phyloP scores from a whole-genome alignment of 2,797 vertebrate species.

The Astyanax mexicanus region DNA sequence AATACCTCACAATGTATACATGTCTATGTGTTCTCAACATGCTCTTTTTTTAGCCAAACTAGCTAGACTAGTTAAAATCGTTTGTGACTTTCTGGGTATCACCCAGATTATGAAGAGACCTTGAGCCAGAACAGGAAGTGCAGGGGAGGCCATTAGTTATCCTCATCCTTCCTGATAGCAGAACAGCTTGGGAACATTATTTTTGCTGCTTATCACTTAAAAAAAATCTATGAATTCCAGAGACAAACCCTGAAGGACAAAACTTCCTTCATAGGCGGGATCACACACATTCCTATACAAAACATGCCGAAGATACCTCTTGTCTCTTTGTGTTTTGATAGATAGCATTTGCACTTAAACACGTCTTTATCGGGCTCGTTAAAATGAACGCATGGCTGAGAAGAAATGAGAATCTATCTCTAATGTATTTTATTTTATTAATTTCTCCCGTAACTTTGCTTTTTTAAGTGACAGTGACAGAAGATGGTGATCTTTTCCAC shows the following conservation, averaged over 20 bases:
- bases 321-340: background rate
- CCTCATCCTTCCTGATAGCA: slow-evolving; percentile 8
- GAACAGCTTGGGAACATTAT: background rate
- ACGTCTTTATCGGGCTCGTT: background rate
- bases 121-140: slow-evolving; percentile 33
- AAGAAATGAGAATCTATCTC: background rate
- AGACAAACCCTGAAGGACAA: slow-evolving; percentile 18
- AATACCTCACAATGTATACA: no score
- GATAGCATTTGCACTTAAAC: background rate
- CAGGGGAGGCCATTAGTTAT: slow-evolving; percentile 17
- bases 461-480: slow-evolving; percentile 31
- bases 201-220: slow-evolving; percentile 6
- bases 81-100: background rate
- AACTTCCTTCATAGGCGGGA: slow-evolving; percentile 5
- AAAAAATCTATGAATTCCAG: slow-evolving; percentile 21
- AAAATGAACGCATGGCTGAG: slow-evolving; percentile 8
- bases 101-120: background rate
- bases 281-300: background rate
- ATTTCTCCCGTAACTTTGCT: background rate
- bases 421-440: background rate
- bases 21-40: no score
- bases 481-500: slow-evolving; percentile 21
- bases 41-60: no score
- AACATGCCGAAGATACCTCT: background rate
- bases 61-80: no score